Percentiles rank a stretch among this genome's conserved stretches.
Conservation (phyloP, 2,113 vertebrate genomes). For the Baryphthengus martii region DNA sequence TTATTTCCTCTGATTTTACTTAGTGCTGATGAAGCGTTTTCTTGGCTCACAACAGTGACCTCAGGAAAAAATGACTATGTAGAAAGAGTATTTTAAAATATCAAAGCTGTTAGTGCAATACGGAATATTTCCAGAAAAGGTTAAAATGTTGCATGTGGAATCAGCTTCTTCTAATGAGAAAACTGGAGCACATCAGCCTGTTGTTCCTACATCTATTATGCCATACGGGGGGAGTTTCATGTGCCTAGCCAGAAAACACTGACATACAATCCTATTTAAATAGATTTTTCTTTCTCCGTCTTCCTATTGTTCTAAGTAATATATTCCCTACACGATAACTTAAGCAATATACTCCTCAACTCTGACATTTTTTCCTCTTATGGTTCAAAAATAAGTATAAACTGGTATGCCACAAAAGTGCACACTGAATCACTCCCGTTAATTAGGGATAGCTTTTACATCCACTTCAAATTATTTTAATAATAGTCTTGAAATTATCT, state of each 20-base stretch:
- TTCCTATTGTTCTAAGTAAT: constrained; percentile 4
- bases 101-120: neutral
- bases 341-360: neutral
- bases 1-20: neutral
- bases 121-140: neutral
- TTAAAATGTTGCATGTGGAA: neutral
- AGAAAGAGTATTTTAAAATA: neutral
- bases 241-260: neutral
- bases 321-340: neutral
- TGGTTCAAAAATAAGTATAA: constrained; percentile 53
- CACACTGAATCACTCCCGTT: constrained; percentile 58
- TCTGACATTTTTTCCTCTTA: constrained; percentile 25
- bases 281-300: neutral
- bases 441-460: constrained; percentile 50
- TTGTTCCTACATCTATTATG: neutral
- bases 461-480: constrained; percentile 57
- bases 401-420: constrained; percentile 34
- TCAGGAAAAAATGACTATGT: neutral
- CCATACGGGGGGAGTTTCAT: neutral
- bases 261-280: neutral
- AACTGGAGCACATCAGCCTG: neutral
- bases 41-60: neutral
- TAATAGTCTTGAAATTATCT: constrained; percentile 59
- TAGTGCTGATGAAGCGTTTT: neutral
- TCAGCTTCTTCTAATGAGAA: neutral